Evolutionary conservation across 2,888 invertebrate species (phyloP), one percentile per base, ranked within the genome.

Genomic region (Acronicta psi): DNA sequence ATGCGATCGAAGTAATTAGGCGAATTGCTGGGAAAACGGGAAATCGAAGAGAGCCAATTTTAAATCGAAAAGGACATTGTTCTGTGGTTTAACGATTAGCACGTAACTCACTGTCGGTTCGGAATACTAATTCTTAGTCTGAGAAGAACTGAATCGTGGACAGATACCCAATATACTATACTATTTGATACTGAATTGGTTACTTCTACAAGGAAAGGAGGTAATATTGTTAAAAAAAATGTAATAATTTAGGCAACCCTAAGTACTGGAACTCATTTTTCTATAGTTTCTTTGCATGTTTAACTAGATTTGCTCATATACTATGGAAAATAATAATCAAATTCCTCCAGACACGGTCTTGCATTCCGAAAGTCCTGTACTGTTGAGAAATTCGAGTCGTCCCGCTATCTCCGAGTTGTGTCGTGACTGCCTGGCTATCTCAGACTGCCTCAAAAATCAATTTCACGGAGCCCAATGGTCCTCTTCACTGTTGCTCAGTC

Each of bases 401-500:
- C 34, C 34, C n/a, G 46, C 56, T 47, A 31, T 51, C 17, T 50
- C 51, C 56, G 45, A 56, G 50, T 37, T 56, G 20, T 42, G 23
- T n/a, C 42, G 45, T 16, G 36, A 43, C 43, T 42, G 60, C 38
- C 23, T 59, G 47, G 36, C 40, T 43, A 44, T 62, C 69, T 51
- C 41, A 49, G 42, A 25, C 58, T 38, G 49, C 50, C 38, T 47
- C 50, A 54, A 50, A 44, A 69, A 73, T 73, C 76, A 59, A 59
- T 73, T 72, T 59, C 67, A 68, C 51, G 58, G 51, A 45, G 55
- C 69, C 59, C 44, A 56, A 49, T 52, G 59, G 44, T 56, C 65
- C 65, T 53, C 51, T 49, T 62, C 53, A 58, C 58, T 51, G 65
- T 54, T 69, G 58, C 58, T 73, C 61, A 59, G 56, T 61, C 57